Base-by-base conservation (phyloP, 2,888 invertebrate genomes). In the Allophyes oxyacanthae region DNA sequence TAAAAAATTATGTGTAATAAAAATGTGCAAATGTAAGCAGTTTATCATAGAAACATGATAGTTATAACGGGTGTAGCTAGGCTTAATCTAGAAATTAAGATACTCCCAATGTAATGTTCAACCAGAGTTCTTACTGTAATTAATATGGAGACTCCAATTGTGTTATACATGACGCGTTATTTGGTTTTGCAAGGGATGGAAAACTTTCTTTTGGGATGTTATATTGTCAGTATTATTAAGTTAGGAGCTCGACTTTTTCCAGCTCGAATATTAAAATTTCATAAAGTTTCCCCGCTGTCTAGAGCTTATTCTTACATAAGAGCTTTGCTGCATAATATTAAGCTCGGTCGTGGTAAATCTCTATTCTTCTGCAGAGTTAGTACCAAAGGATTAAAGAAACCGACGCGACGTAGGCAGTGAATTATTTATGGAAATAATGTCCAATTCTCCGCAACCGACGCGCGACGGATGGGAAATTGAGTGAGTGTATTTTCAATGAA, bases 241-340 rank as follows among this genome's bases (percentile, higher is more conserved):
- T 79, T 77, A 78, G 72, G 81, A 69, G 67, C 70, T 71, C 67
- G 64, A 79, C 46, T 79, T 83, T 81, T 80, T 76, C 76, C 78
- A 76, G 75, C 74, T 73, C 73, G 71, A 78, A 84, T 89, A 89
- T 90, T 86, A 90, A 90, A 89, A 84, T 87, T 90, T 89, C 84
- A 88, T 82, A 85, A 88, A 87, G 84, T 86, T 84, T 77, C 79
- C 61, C 58, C 79, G 78, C 81, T 75, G 77, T 83, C 82, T 85
- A 82, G 84, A 82, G 84, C 82, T 85, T 84, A 84, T 84, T 84
- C 82, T 84, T 86, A 83, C 79, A 79, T 84, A 82, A 81, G 75
- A 85, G 81, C 84, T 81, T 62, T 77, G 75, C 77, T 79, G 84
- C 80, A 80, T 84, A 82, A 82, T 88, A 87, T 88, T 87, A 88